These are phyloP conservation scores for Loripinus fragilis DNA, from an alignment of 2,888 invertebrate species.

Conservation along the genomic window DNA sequence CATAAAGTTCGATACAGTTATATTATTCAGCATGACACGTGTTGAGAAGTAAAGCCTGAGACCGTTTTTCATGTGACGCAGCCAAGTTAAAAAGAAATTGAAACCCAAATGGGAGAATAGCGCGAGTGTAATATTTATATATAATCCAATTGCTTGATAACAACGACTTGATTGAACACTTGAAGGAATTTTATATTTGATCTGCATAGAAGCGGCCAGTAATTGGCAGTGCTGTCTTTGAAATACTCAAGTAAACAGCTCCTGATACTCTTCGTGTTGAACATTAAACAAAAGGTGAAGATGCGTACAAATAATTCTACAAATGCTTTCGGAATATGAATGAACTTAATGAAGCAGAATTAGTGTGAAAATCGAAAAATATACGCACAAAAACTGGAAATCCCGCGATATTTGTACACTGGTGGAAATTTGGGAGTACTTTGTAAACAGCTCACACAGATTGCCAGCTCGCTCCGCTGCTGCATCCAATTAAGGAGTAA, in stretches of 20 bases:
- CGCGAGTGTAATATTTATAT: neutral
- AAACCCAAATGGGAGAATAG: neutral
- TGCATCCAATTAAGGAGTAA: constrained; percentile 10
- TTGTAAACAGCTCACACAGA: constrained; percentile 16
- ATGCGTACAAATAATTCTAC: neutral
- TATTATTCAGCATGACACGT: too few species aligned
- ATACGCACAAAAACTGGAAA: neutral
- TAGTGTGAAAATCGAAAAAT: neutral
- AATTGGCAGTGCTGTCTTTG: neutral
- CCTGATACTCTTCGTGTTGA: too few species aligned
- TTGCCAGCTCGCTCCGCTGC: neutral
- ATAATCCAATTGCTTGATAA: constrained; percentile 1
- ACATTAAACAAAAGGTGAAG: neutral
- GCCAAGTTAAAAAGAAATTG: neutral
- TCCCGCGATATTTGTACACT: neutral
- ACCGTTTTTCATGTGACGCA: too few species aligned
- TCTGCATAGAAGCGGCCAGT: neutral
- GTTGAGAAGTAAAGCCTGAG: too few species aligned
- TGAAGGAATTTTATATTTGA: neutral
- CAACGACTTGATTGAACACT: neutral
- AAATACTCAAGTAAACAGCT: neutral
- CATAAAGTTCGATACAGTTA: too few species aligned
- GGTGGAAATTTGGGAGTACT: neutral
- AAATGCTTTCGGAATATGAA: neutral
- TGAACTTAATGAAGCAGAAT: constrained; percentile 3